Percentiles rank a stretch among this genome's conserved stretches.
phyloP scores from a whole-genome alignment of 2,888 invertebrate species.

The Alloplasta piceator region DNA sequence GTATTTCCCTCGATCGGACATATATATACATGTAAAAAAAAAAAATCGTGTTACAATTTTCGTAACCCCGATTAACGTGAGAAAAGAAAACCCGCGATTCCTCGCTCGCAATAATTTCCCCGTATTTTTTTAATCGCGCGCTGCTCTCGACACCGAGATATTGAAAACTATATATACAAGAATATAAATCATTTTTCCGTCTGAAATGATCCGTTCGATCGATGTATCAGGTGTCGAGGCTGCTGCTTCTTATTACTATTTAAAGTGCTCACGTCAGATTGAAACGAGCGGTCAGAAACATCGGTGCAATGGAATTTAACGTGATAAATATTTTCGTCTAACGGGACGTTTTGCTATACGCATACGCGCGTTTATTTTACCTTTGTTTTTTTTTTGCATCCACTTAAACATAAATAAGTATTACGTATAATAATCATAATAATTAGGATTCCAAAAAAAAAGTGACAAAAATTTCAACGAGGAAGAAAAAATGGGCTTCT shows the following conservation, averaged over 20 bases:
- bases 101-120: no score
- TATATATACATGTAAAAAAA: conserved; percentile 46
- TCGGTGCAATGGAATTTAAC: conserved; percentile 65
- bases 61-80: conserved; percentile 12
- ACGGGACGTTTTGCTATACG: background rate
- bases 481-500: conserved; percentile 89
- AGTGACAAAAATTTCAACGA: background rate
- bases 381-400: conserved; percentile 1
- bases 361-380: conserved; percentile 5
- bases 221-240: conserved; percentile 65
- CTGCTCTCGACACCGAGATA: no score
- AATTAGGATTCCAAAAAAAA: conserved; percentile 6
- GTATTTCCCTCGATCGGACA: conserved; percentile 61
- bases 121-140: no score
- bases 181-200: conserved; percentile 7
- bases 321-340: conserved; percentile 49
- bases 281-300: conserved; percentile 40
- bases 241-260: conserved; percentile 63
- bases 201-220: conserved; percentile 64
- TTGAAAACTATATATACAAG: conserved; percentile 5
- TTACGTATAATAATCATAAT: background rate
- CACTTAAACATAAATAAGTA: background rate
- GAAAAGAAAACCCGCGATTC: no score
- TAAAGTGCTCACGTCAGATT: conserved; percentile 71
- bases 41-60: no score